Conservation (phyloP, 2,888 invertebrate species). For the Axea sp. region DNA sequence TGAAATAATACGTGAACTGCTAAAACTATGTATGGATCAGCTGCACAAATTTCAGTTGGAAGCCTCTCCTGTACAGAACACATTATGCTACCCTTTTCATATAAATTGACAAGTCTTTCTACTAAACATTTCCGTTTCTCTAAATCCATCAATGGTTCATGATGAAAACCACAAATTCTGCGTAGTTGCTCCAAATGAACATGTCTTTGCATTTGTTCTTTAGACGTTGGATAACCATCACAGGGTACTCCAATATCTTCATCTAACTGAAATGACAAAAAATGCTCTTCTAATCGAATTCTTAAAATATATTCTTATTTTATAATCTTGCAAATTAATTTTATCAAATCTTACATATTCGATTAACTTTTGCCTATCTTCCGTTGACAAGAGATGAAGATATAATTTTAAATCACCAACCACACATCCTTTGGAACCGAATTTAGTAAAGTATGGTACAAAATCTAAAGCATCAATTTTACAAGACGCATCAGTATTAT, state of each 20-base stretch:
- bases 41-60: constrained; percentile 86
- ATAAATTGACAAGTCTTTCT: constrained; percentile 72
- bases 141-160: constrained; percentile 72
- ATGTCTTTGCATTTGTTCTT: constrained; percentile 90
- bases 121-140: constrained; percentile 70
- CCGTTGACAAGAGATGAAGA: constrained; percentile 84
- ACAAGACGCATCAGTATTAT: constrained; percentile 69
- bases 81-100: constrained; percentile 72
- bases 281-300: no score
- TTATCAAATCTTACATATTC: constrained; percentile 69
- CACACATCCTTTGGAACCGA: constrained; percentile 93
- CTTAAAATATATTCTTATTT: background rate
- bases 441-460: constrained; percentile 88
- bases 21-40: constrained; percentile 90
- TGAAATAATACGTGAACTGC: constrained; percentile 86
- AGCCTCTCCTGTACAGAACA: constrained; percentile 81
- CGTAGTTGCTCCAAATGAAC: constrained; percentile 88
- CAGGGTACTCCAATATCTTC: constrained; percentile 74
- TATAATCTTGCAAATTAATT: no score
- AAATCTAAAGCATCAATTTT: constrained; percentile 82
- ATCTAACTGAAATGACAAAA: constrained; percentile 69
- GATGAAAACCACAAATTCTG: constrained; percentile 86
- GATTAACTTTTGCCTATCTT: constrained; percentile 82
- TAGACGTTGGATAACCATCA: constrained; percentile 76
- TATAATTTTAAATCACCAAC: constrained; percentile 90